Base-by-base conservation (phyloP, 2,113 vertebrate species). In the Colinus virginianus region DNA sequence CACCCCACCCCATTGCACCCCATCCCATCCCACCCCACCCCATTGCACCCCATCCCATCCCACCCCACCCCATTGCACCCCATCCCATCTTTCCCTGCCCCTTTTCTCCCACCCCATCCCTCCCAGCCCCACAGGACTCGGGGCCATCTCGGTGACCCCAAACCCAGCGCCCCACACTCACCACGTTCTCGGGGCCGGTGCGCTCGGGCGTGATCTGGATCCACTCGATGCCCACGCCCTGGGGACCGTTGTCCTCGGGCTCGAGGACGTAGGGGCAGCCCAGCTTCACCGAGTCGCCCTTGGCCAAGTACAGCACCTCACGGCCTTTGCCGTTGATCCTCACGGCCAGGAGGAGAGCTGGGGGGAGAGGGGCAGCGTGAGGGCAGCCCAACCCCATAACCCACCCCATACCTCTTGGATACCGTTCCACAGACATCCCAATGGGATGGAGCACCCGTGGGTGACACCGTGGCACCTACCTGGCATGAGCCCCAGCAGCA, bases 201-300 rank as follows among this genome's bases (percentile, higher is more conserved):
- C 98, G 98, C 76, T 99, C 99, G 0, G 98, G 98, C 12, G 97
- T 98, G 95, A 99, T 84, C 72, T 97, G 97, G 96, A 94, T 98
- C 99, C 99, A 99, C 70, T 99, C 96, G 4, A 98, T 99, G 18
- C 99, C 98, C 91, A 99, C 97, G 58, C 97, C 97, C 6, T 94
- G 97, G 13, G 98, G 97, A 43, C 99, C 99, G 1, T 93, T 96
- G 94, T 99, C 99, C 38, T 94, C 62, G 1, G 97, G 53, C 30
- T 86, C 97, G 3, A 98, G 90, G 6, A 94, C 95, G 66, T 98
- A 99, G 34, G 98, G 98, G 92, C 99, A 99, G 6, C 97, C 98
- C 87, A 99, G 93, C 19, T 62, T 97, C 62, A 98, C 97, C 0
- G 94, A 96, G n/a, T 97, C 96, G 2, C 98, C 98, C 76, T 96